Conservation (phyloP, 1,140 invertebrate genomes). For the Amyelois transitella region DNA sequence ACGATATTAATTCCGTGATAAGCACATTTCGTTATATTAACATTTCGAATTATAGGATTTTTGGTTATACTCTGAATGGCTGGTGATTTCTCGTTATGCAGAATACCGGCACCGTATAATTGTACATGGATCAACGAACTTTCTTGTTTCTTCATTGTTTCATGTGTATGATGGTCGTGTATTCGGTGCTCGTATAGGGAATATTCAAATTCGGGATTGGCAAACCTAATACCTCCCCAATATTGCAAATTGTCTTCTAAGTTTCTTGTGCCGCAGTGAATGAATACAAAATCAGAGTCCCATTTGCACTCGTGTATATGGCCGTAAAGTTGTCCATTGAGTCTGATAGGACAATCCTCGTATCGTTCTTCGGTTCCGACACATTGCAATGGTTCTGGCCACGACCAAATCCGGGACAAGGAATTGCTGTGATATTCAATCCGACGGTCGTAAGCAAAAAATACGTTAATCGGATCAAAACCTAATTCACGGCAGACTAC, state of each 20-base stretch:
- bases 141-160: slow-evolving; percentile 78
- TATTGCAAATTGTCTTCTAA: slow-evolving; percentile 82
- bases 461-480: slow-evolving; percentile 90
- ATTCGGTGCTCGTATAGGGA: slow-evolving; percentile 87
- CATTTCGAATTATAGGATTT: slow-evolving; percentile 86
- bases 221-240: slow-evolving; percentile 97
- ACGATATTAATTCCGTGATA: slow-evolving; percentile 95
- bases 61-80: slow-evolving; percentile 92
- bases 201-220: slow-evolving; percentile 91
- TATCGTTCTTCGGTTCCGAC: slow-evolving; percentile 89
- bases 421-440: slow-evolving; percentile 91
- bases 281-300: slow-evolving; percentile 94
- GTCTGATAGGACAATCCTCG: slow-evolving; percentile 90
- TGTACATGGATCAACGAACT: slow-evolving; percentile 89
- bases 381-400: slow-evolving; percentile 93
- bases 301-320: slow-evolving; percentile 89
- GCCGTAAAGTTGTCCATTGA: slow-evolving; percentile 92
- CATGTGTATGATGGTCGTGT: slow-evolving; percentile 86
- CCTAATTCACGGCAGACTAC: slow-evolving; percentile 97
- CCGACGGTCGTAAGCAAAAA: slow-evolving; percentile 85
- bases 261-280: slow-evolving; percentile 91
- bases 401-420: slow-evolving; percentile 89
- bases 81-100: slow-evolving; percentile 96
- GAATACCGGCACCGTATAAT: slow-evolving; percentile 94
- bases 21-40: slow-evolving; percentile 89